Evolutionary conservation across 2,888 invertebrate species (phyloP).

Genomic region (Caenorhabditis panamensis): DNA sequence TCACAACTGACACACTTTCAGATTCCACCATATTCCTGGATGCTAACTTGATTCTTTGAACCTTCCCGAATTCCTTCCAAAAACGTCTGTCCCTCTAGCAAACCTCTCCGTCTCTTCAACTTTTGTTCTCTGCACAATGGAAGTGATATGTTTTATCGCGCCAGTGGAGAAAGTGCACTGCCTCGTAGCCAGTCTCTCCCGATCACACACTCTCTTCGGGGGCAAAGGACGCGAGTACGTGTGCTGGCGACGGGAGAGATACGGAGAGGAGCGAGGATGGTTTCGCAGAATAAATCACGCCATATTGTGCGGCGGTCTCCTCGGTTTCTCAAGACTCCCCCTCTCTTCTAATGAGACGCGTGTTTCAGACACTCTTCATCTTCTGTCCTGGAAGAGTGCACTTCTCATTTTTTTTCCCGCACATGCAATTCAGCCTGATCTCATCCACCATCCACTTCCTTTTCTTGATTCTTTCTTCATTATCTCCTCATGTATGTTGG

Average conservation of each 20-base stretch:
- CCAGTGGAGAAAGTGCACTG: conserved; percentile 47
- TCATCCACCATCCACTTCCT: neutral
- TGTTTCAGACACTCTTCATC: conserved; percentile 3
- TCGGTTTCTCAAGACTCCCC: conserved; percentile 22
- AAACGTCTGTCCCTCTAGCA: conserved; percentile 30
- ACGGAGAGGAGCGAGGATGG: conserved; percentile 42
- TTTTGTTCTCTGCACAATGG: conserved; percentile 10
- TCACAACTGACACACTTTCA: too few species aligned
- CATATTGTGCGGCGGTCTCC: conserved; percentile 55
- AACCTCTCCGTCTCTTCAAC: conserved; percentile 22
- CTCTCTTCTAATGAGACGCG: neutral
- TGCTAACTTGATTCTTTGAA: conserved; percentile 25
- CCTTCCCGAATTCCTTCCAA: neutral
- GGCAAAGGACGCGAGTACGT: conserved; percentile 56
- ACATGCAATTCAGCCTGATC: neutral
- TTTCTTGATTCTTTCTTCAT: neutral
- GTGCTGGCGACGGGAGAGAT: conserved; percentile 48
- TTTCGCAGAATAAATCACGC: conserved; percentile 61
- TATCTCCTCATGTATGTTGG: neutral
- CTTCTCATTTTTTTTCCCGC: neutral
- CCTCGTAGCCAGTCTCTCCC: neutral
- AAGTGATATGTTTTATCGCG: conserved; percentile 29
- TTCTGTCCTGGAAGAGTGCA: neutral
- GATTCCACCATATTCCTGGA: too few species aligned
- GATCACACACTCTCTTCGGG: conserved; percentile 26